Percentiles rank a stretch among this genome's conserved stretches.
Conservation (phyloP, 2,888 invertebrate genomes). For the Lymantria dispar region DNA sequence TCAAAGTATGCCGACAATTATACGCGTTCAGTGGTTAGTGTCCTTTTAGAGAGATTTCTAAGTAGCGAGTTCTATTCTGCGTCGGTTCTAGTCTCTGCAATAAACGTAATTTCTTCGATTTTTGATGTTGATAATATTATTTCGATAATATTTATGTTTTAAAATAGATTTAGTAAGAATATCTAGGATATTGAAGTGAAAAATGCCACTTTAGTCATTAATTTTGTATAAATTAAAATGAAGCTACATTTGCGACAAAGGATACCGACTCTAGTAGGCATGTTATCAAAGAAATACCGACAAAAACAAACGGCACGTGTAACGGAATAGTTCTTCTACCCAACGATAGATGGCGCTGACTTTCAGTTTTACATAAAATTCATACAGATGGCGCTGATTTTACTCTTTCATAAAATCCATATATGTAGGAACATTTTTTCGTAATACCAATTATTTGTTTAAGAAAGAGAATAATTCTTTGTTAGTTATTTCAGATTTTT, state of each 20-base stretch:
- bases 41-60: neutral
- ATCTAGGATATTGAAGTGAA: neutral
- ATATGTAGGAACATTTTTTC: too few relatives aligned
- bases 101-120: neutral
- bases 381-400: too few relatives aligned
- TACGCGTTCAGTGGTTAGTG: constrained; percentile 12
- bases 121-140: neutral
- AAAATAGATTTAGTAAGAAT: neutral
- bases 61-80: constrained; percentile 16
- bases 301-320: constrained; percentile 16
- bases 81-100: neutral
- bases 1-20: constrained; percentile 29
- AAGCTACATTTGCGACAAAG: constrained; percentile 26
- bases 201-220: neutral
- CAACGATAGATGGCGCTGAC: constrained; percentile 30
- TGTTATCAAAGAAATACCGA: constrained; percentile 17
- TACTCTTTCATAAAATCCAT: too few relatives aligned
- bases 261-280: constrained; percentile 19
- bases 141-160: neutral
- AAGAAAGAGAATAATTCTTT: too few relatives aligned
- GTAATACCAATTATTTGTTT: too few relatives aligned
- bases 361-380: constrained; percentile 4
- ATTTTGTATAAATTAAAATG: constrained; percentile 8
- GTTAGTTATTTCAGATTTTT: too few relatives aligned
- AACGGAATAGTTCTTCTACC: constrained; percentile 24